These are phyloP conservation scores for Stenichneumon culpator DNA, from an alignment of 2,888 invertebrate genomes.

Conservation along the genomic window DNA sequence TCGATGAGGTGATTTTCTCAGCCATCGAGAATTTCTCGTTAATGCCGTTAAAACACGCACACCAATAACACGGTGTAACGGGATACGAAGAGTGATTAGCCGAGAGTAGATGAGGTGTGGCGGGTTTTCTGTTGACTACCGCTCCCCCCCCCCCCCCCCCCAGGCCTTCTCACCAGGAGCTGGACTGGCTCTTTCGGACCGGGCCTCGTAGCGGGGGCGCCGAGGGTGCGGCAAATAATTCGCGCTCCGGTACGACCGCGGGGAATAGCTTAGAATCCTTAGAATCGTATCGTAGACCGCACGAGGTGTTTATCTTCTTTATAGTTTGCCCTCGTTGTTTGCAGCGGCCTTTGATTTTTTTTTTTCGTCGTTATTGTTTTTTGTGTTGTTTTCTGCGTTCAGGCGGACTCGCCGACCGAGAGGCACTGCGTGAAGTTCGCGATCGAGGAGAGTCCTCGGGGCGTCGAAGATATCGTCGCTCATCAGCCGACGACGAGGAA, in stretches of 20 bases:
- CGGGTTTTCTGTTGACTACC: constrained; percentile 54
- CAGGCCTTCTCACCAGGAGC: constrained; percentile 31
- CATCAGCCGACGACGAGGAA: constrained; percentile 5
- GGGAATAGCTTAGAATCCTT: constrained; percentile 4
- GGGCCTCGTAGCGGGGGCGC: constrained; percentile 27
- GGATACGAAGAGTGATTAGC: constrained; percentile 67
- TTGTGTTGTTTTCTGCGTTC: not conserved
- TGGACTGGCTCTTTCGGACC: constrained; percentile 30
- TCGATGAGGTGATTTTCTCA: constrained; percentile 68
- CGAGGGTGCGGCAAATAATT: constrained; percentile 66
- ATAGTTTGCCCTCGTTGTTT: not conserved
- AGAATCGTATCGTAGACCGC: constrained; percentile 31
- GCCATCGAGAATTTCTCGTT: constrained; percentile 47
- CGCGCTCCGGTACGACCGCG: constrained; percentile 23
- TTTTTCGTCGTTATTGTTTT: too few relatives aligned
- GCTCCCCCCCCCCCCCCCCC: not conserved
- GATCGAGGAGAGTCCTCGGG: constrained; percentile 33
- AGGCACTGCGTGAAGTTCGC: constrained; percentile 55
- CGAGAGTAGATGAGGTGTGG: constrained; percentile 71
- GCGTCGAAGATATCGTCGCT: not conserved
- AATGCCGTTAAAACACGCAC: constrained; percentile 66
- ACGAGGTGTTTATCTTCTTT: constrained; percentile 3
- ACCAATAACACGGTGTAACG: constrained; percentile 36
- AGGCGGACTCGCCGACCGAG: constrained; percentile 47
- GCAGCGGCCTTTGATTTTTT: not conserved